Evolutionary conservation across 2,888 invertebrate species (phyloP).

Genomic region (Spodoptera littoralis): DNA sequence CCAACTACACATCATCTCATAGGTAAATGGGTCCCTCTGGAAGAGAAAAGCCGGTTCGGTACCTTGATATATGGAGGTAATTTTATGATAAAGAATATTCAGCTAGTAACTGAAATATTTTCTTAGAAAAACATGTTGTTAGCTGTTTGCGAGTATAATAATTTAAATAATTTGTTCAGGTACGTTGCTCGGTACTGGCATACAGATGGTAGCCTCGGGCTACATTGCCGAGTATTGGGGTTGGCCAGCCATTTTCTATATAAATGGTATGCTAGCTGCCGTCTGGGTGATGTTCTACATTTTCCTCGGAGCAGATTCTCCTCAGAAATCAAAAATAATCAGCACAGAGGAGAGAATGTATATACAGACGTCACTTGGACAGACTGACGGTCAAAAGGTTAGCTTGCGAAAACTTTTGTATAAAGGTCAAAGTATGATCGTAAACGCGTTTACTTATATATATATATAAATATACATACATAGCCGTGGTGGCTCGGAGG

Average conservation of each 20-base stretch:
- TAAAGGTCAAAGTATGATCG: no score
- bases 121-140: neutral
- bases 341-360: slow-evolving; percentile 90
- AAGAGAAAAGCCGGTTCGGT: slow-evolving; percentile 90
- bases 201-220: slow-evolving; percentile 86
- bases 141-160: no score
- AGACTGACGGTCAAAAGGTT: slow-evolving; percentile 6
- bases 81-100: slow-evolving; percentile 50
- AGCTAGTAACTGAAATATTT: neutral
- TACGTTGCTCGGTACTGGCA: slow-evolving; percentile 88
- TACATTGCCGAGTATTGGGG: slow-evolving; percentile 82
- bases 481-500: no score
- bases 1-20: slow-evolving; percentile 89
- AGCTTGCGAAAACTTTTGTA: neutral
- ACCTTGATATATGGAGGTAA: slow-evolving; percentile 76
- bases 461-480: no score
- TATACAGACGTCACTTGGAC: slow-evolving; percentile 87
- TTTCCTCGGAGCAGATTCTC: slow-evolving; percentile 90
- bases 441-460: neutral
- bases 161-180: slow-evolving; percentile 70
- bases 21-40: slow-evolving; percentile 90
- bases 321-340: slow-evolving; percentile 88
- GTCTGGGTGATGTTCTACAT: slow-evolving; percentile 88
- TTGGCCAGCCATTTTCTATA: slow-evolving; percentile 92
- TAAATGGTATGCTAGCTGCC: slow-evolving; percentile 86